A percentile compares a stretch with the other conserved stretches of the same genome.
Evolutionary conservation across 2,113 vertebrate genomes (phyloP).

Genomic region (Gracilinanus agilis): DNA sequence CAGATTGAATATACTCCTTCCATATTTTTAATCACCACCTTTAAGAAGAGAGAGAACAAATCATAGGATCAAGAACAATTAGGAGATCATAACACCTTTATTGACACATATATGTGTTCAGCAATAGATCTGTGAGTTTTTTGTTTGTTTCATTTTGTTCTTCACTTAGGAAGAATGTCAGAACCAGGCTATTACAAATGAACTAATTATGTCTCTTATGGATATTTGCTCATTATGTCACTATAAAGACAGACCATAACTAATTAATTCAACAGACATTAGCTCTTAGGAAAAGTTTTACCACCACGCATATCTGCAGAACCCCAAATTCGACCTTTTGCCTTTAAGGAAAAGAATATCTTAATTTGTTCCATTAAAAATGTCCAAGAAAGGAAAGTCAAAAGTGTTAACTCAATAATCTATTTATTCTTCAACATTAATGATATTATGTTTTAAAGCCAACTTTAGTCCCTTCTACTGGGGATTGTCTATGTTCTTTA

Average conservation of each 20-base stretch:
- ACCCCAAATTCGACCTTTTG: neutral
- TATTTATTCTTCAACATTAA: neutral
- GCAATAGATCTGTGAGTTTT: neutral
- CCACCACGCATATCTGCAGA: neutral
- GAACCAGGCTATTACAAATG: neutral
- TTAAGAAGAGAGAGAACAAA: neutral
- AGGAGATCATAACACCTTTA: neutral
- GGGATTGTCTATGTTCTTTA: constrained; percentile 25
- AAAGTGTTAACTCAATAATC: neutral
- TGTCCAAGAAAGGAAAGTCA: constrained; percentile 35
- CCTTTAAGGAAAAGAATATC: neutral
- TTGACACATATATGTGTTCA: neutral
- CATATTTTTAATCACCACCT: neutral
- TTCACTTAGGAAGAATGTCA: neutral
- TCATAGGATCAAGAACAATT: neutral
- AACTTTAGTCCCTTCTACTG: constrained; percentile 24
- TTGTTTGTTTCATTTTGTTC: neutral
- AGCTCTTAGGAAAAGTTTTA: neutral
- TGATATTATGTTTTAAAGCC: constrained; percentile 13
- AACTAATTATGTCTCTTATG: neutral
- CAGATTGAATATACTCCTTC: neutral
- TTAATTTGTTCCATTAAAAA: constrained; percentile 20
- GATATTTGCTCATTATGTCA: neutral
- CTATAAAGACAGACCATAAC: neutral
- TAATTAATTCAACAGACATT: neutral